Conservation (phyloP, 2,113 vertebrate species). For the Dicaeum eximium region DNA sequence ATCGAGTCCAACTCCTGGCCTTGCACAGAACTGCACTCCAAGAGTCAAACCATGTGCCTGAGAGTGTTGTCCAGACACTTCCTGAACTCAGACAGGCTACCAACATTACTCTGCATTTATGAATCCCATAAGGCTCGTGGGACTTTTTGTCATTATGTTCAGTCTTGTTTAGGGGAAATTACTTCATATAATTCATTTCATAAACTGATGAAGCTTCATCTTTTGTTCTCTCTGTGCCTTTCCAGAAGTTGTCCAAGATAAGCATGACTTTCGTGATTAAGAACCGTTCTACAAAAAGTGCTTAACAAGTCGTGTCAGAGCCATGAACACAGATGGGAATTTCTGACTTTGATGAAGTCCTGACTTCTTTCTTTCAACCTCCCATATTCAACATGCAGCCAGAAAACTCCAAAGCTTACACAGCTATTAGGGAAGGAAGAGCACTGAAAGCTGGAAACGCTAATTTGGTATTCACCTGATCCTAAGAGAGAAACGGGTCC, state of each 20-base stretch:
- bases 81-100: neutral
- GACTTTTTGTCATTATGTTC: neutral
- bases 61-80: neutral
- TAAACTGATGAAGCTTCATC: neutral
- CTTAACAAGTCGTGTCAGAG: neutral
- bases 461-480: neutral
- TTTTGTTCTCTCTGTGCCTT: neutral
- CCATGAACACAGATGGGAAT: neutral
- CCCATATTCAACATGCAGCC: neutral
- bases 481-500: neutral
- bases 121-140: neutral
- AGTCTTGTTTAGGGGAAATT: neutral
- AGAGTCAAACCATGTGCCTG: neutral
- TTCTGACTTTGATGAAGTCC: neutral
- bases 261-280: neutral
- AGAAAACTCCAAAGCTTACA: neutral
- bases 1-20: neutral
- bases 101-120: neutral
- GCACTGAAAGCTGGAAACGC: neutral
- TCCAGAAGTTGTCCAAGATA: neutral
- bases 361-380: neutral
- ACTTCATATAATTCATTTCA: neutral
- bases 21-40: neutral
- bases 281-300: neutral
- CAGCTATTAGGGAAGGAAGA: neutral